Evolutionary conservation across 2,797 vertebrate genomes (phyloP), one percentile per base, ranked within the genome.

Genomic region (Spondyliosoma cantharus): DNA sequence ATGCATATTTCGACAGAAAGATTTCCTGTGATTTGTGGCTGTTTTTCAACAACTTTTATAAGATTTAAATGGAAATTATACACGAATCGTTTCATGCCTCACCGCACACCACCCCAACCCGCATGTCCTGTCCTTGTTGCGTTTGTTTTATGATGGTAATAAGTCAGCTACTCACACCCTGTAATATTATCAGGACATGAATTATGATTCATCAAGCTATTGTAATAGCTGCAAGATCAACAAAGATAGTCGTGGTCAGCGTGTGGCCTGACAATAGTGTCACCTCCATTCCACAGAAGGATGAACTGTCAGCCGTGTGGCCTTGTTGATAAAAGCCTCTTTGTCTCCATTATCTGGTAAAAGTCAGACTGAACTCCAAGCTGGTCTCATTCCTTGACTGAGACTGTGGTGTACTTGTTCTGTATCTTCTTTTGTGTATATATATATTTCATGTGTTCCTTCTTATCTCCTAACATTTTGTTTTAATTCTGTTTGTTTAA

Each of bases 331-430:
- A 82, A 86, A 52, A 0, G 49, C 52, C 32, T 70, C 63, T 59
- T 84, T 91, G 82, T 86, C 24, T 78, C 20, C 15, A 25, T 85
- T 86, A 86, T 92, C 83, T 86, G 74, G 68, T 27, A 61, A 80
- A 37, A 80, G 79, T 62, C 67, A 25, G 42, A 29, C 16, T 78
- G 49, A 88, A 84, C 58, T 81, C 29, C 37, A 65, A 82, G 57
- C 53, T 27, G 24, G 19, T 22, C n/a, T 71, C 43, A 16, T 32
- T 67, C 11, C 43, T 20, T n/a, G 14, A 37, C 32, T 37, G 20
- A 59, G 42, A 46, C 15, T 3, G n/a, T 22, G n/a, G 3, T 46
- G 24, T 29, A 17, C 22, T 71, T 48, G 20, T 50, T 65, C 37
- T 42, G 45, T 52, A 32, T 46, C 19, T 25, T 27, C 0, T 56